Evolutionary conservation across 1,140 invertebrate species (phyloP).

Genomic region (Teleogryllus occipitalis): DNA sequence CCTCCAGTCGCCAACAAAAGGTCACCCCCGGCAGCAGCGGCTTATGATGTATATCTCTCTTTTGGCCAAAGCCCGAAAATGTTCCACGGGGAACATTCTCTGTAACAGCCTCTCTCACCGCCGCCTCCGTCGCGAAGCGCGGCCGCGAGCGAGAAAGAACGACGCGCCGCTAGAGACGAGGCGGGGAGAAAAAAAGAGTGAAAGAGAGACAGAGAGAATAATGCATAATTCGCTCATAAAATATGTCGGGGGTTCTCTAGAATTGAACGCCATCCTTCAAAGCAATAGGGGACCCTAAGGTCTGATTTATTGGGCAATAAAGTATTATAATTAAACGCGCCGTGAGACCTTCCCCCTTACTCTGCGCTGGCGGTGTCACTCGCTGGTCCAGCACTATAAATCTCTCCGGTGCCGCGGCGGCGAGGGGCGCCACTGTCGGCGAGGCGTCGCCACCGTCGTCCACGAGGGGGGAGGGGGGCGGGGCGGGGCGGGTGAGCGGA

Average conservation of each 20-base stretch:
- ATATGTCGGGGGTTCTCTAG: slow-evolving; percentile 36
- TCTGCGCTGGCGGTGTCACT: slow-evolving; percentile 34
- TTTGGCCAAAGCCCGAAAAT: slow-evolving; percentile 11
- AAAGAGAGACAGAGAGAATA: slow-evolving; percentile 30
- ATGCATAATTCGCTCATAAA: slow-evolving; percentile 42
- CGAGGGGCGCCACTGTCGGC: neutral
- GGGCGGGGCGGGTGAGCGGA: too few species aligned
- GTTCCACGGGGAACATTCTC: slow-evolving; percentile 11
- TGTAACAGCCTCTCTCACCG: slow-evolving; percentile 10
- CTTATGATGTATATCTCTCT: slow-evolving; percentile 8
- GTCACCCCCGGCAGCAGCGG: neutral
- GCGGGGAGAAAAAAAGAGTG: slow-evolving; percentile 16
- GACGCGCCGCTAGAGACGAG: neutral
- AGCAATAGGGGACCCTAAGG: slow-evolving; percentile 28
- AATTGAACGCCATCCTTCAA: slow-evolving; percentile 41
- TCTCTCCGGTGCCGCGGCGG: slow-evolving; percentile 27
- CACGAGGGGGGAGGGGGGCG: too few species aligned
- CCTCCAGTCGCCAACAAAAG: neutral
- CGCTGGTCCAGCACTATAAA: slow-evolving; percentile 35
- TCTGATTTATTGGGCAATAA: slow-evolving; percentile 29
- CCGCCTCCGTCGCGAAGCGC: neutral
- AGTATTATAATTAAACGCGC: slow-evolving; percentile 32
- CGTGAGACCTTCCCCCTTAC: slow-evolving; percentile 23
- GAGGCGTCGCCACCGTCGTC: neutral
- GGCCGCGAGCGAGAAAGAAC: neutral